phyloP scores from a whole-genome alignment of 2,113 vertebrate species.

The Miniopterus natalensis region DNA sequence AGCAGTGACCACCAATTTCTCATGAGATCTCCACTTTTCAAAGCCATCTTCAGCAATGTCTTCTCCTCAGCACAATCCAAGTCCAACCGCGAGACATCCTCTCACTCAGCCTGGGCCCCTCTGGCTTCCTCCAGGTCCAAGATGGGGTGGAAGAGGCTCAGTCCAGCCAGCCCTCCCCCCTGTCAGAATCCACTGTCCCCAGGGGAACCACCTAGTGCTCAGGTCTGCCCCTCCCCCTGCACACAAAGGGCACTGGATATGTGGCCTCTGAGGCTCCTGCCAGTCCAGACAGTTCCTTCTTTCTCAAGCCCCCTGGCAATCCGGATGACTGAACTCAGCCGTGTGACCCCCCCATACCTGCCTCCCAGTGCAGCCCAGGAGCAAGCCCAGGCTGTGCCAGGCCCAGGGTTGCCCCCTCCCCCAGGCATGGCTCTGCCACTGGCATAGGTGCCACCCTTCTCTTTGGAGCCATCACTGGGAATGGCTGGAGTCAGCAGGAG shows the following conservation, averaged over 20 bases:
- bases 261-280: neutral
- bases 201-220: neutral
- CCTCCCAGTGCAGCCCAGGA: neutral
- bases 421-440: neutral
- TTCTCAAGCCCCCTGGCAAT: neutral
- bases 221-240: neutral
- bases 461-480: constrained; percentile 17
- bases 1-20: neutral
- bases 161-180: accelerated
- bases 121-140: neutral
- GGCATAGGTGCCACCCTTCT: neutral
- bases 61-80: neutral
- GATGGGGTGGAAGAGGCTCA: neutral
- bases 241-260: neutral
- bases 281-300: neutral
- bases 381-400: neutral
- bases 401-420: neutral
- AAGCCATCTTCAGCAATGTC: neutral
- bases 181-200: neutral
- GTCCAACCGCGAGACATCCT: accelerated
- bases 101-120: neutral
- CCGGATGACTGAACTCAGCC: neutral
- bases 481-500: constrained; percentile 76
- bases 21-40: neutral
- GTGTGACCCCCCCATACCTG: accelerated